phyloP scores from a whole-genome alignment of 1,140 invertebrate genomes.

The Drosophila virilis region DNA sequence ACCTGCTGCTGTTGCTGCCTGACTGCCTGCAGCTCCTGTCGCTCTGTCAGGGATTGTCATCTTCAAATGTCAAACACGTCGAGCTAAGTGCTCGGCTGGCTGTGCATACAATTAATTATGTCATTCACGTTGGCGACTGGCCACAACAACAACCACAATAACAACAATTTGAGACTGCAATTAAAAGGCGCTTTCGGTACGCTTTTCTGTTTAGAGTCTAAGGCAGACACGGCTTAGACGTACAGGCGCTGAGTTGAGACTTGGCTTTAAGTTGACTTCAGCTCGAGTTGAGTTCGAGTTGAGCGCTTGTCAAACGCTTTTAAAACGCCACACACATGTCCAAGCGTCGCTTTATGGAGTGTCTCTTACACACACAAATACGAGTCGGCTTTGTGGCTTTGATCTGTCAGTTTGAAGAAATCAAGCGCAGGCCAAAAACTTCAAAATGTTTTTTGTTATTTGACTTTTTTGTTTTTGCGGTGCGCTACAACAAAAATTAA shows the following conservation, averaged over 20 bases:
- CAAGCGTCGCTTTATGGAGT: constrained; percentile 42
- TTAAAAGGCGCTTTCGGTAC: constrained; percentile 78
- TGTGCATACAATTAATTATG: constrained; percentile 81
- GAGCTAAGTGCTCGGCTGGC: constrained; percentile 67
- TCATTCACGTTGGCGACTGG: constrained; percentile 75
- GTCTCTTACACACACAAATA: constrained; percentile 35
- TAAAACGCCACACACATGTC: constrained; percentile 78
- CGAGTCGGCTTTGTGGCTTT: constrained; percentile 67
- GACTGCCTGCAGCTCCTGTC: not conserved
- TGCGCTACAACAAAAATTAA: constrained; percentile 41
- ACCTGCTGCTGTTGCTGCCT: constrained; percentile 25
- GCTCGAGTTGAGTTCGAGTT: constrained; percentile 41
- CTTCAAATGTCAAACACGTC: constrained; percentile 80
- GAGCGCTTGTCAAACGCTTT: constrained; percentile 83
- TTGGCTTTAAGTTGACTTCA: constrained; percentile 41
- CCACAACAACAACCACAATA: constrained; percentile 4
- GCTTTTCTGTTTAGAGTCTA: constrained; percentile 4
- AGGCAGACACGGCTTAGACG: constrained; percentile 33
- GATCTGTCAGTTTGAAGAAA: constrained; percentile 83
- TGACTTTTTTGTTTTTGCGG: constrained; percentile 13
- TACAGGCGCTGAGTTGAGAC: constrained; percentile 38
- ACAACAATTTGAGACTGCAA: constrained; percentile 63
- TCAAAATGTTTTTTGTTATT: constrained; percentile 67
- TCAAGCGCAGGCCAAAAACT: constrained; percentile 80
- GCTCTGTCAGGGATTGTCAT: constrained; percentile 63